A percentile compares a stretch with the other conserved stretches of the same genome.
These are phyloP conservation scores for Clarias platycephalus DNA, from an alignment of 2,797 vertebrate genomes.

Conservation along the genomic window DNA sequence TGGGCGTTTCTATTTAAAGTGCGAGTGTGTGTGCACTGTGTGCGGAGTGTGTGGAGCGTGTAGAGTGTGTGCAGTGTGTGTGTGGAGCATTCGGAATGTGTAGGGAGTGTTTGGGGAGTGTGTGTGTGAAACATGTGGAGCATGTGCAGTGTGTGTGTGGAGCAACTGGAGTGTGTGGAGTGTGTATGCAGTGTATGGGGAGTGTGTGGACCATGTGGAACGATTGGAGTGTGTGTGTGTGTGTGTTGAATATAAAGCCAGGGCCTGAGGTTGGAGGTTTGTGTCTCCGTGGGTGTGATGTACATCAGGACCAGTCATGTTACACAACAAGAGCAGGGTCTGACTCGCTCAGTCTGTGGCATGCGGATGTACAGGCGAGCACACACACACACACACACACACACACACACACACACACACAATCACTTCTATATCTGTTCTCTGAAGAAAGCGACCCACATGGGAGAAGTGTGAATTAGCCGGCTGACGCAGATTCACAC, in stretches of 20 bases:
- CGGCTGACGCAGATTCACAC: slow-evolving; percentile 64
- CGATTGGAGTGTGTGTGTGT: no score
- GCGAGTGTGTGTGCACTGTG: neutral
- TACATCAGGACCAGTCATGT: slow-evolving; percentile 57
- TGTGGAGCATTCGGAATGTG: no score
- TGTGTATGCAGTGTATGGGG: neutral
- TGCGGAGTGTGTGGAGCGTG: neutral
- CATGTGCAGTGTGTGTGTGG: neutral
- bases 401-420: slow-evolving; percentile 36
- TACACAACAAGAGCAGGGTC: slow-evolving; percentile 61
- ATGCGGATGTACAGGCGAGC: neutral
- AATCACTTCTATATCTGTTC: slow-evolving; percentile 50
- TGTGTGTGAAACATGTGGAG: neutral
- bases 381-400: slow-evolving; percentile 27
- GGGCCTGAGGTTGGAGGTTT: slow-evolving; percentile 50
- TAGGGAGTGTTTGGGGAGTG: neutral
- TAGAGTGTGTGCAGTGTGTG: neutral
- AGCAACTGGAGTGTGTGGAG: neutral
- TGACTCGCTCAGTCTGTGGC: slow-evolving; percentile 48
- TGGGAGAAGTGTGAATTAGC: slow-evolving; percentile 70
- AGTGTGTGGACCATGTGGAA: neutral
- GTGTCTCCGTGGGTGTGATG: slow-evolving; percentile 65
- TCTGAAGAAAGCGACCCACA: slow-evolving; percentile 62
- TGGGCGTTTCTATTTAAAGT: slow-evolving; percentile 27
- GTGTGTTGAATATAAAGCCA: neutral